These are phyloP conservation scores for Pogonus chalceus DNA, from an alignment of 1,140 invertebrate genomes.

Conservation along the genomic window DNA sequence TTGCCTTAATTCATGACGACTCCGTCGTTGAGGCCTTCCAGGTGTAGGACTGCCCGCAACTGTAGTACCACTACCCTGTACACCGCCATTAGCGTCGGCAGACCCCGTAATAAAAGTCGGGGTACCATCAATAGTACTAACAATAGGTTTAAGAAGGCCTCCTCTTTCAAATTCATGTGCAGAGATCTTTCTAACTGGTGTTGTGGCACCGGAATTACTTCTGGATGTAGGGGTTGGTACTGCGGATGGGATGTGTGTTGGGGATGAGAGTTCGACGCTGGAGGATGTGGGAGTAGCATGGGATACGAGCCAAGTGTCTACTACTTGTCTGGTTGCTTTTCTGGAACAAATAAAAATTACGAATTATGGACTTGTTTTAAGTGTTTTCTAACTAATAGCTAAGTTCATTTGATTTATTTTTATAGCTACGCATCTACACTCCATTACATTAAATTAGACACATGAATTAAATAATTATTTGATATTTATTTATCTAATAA, in stretches of 20 bases:
- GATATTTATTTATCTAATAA: no score
- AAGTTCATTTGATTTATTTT: no score
- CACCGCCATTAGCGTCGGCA: conserved; percentile 17
- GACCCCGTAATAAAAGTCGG: conserved; percentile 70
- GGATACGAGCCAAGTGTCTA: conserved; percentile 84
- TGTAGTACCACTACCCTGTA: conserved; percentile 31
- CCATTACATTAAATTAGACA: no score
- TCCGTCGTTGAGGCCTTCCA: conserved; percentile 55
- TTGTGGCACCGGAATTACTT: conserved; percentile 68
- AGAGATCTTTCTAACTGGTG: conserved; percentile 89
- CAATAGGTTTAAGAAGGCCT: conserved; percentile 80
- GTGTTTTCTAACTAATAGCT: no score
- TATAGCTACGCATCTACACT: no score
- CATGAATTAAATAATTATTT: no score
- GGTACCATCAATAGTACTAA: conserved; percentile 79
- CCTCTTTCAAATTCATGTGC: conserved; percentile 91
- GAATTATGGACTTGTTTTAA: no score
- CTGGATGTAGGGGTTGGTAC: conserved; percentile 48
- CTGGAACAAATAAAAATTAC: conserved; percentile 45
- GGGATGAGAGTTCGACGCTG: conserved; percentile 45
- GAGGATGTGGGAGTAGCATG: conserved; percentile 63
- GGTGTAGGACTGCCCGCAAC: conserved; percentile 39
- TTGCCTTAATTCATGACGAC: conserved; percentile 72
- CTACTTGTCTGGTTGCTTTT: conserved; percentile 82
- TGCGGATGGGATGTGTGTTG: conserved; percentile 52